Evolutionary conservation across 2,113 vertebrate species (phyloP).

Genomic region (Ranitomeya imitator): DNA sequence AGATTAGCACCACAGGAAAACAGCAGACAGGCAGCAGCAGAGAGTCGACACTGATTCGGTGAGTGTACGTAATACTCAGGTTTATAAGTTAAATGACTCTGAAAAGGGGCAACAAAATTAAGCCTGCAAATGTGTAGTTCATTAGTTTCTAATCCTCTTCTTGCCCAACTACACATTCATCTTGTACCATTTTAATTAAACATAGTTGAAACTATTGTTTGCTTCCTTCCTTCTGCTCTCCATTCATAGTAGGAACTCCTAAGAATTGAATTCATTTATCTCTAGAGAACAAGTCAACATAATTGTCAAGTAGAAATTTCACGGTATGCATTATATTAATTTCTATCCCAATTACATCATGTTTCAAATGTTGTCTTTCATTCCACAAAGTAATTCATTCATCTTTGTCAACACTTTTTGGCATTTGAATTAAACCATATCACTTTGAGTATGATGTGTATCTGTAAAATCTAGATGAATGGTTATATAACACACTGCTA

Average conservation of each 20-base stretch:
- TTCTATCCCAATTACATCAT: slow-evolving; percentile 16
- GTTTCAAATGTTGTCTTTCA: neutral
- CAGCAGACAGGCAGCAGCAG: too few species aligned
- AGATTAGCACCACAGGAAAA: too few species aligned
- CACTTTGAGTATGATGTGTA: neutral
- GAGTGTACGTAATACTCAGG: too few species aligned
- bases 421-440: neutral
- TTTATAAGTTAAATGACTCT: too few species aligned
- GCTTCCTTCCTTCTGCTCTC: neutral
- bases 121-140: neutral
- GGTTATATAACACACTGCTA: neutral
- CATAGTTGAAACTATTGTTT: slow-evolving; percentile 10
- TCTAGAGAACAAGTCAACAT: neutral
- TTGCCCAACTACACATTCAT: neutral
- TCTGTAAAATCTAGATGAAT: slow-evolving; percentile 1
- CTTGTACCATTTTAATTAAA: neutral
- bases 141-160: neutral
- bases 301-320: slow-evolving; percentile 5
- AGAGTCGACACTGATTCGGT: too few species aligned
- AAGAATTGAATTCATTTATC: slow-evolving; percentile 2
- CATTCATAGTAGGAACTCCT: neutral
- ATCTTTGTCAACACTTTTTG: slow-evolving; percentile 15
- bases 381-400: slow-evolving; percentile 5
- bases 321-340: neutral
- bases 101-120: neutral